Conservation (phyloP, 2,888 invertebrate genomes). For the Didymodactylos carnosus region DNA sequence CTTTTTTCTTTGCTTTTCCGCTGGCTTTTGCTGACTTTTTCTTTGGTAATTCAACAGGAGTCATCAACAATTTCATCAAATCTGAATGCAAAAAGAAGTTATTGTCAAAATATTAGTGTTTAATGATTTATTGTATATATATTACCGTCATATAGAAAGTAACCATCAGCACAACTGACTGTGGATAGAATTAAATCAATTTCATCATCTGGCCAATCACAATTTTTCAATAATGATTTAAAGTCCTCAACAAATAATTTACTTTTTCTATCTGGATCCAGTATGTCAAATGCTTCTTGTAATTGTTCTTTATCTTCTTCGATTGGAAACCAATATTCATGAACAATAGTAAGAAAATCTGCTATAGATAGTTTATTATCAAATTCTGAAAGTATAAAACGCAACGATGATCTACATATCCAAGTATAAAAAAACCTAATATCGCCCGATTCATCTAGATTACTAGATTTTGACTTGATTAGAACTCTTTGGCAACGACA, state of each 20-base stretch:
- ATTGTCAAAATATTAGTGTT: no score
- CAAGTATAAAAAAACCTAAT: no score
- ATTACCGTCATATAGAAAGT: not conserved
- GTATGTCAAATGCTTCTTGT: not conserved
- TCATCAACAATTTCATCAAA: not conserved
- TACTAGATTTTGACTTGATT: no score
- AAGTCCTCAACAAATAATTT: not conserved
- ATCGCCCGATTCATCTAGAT: no score
- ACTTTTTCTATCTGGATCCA: not conserved
- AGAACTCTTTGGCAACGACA: no score
- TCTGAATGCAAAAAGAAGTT: no score
- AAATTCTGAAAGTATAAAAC: no score
- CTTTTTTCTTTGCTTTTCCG: not conserved
- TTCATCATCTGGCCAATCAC: not conserved
- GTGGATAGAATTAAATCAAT: not conserved
- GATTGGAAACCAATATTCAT: not conserved
- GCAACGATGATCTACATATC: no score
- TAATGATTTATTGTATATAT: no score
- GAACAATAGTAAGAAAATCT: not conserved
- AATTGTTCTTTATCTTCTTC: not conserved
- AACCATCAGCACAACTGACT: not conserved
- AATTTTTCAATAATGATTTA: not conserved
- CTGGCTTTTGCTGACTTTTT: not conserved
- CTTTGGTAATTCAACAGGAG: not conserved
- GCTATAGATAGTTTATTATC: not conserved